phyloP scores from a whole-genome alignment of 2,888 invertebrate genomes.

The Pachliopta kotzebuea region DNA sequence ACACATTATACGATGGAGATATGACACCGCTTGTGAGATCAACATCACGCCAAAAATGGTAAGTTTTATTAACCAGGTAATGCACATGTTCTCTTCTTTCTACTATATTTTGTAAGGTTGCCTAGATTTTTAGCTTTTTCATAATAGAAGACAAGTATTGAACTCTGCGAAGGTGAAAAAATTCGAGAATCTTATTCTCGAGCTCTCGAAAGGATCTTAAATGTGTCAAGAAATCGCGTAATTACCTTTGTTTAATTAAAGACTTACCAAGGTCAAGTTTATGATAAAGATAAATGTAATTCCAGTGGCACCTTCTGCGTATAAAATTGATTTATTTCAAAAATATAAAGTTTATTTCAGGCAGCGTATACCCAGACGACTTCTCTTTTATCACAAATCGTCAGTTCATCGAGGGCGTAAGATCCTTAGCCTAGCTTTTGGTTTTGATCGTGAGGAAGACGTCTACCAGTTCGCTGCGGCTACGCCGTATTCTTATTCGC shows the following conservation, averaged over 20 bases:
- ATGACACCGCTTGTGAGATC: slow-evolving; percentile 97
- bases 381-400: slow-evolving; percentile 96
- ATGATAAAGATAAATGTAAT: too few relatives aligned
- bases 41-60: slow-evolving; percentile 95
- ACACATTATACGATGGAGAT: slow-evolving; percentile 92
- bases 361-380: slow-evolving; percentile 88
- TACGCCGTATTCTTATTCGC: slow-evolving; percentile 97
- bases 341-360: slow-evolving; percentile 60
- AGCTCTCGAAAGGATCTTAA: too few relatives aligned
- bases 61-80: slow-evolving; percentile 41
- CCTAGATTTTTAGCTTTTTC: too few relatives aligned
- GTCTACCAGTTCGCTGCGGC: slow-evolving; percentile 96
- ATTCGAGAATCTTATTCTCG: too few relatives aligned
- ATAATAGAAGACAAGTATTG: too few relatives aligned
- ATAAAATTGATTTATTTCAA: not conserved
- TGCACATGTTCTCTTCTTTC: too few relatives aligned
- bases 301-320: too few relatives aligned
- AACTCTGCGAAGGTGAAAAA: too few relatives aligned
- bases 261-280: too few relatives aligned
- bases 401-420: slow-evolving; percentile 93
- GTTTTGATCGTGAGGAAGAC: slow-evolving; percentile 97
- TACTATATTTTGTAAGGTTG: too few relatives aligned
- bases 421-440: slow-evolving; percentile 95
- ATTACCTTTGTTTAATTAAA: too few relatives aligned
- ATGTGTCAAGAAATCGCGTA: too few relatives aligned